Conservation (phyloP, 2,113 vertebrate genomes). For the Pampusana beccarii region DNA sequence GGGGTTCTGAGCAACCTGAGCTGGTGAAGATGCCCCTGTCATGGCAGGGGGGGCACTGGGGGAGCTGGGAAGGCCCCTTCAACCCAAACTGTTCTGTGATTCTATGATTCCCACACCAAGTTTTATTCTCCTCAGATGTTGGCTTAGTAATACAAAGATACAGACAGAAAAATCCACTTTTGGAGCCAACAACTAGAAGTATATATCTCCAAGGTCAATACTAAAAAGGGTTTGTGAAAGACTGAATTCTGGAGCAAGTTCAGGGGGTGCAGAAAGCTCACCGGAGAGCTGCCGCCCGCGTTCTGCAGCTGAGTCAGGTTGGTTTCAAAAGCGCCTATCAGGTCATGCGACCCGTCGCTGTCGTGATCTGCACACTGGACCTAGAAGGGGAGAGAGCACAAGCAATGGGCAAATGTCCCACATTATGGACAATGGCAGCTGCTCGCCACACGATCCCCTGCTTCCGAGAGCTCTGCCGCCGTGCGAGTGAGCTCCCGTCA, state of each 20-base stretch:
- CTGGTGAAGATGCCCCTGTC: too few species aligned
- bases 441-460: conserved; percentile 43
- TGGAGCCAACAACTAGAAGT: background rate
- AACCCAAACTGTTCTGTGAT: too few species aligned
- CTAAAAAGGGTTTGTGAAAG: background rate
- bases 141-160: background rate
- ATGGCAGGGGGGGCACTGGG: too few species aligned
- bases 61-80: too few species aligned
- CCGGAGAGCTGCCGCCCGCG: conserved; percentile 69
- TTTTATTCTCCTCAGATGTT: background rate
- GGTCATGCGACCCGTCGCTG: conserved; percentile 89
- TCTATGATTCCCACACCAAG: too few species aligned
- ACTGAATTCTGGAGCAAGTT: background rate
- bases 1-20: too few species aligned
- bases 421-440: background rate
- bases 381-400: conserved; percentile 67
- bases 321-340: conserved; percentile 88
- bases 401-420: background rate
- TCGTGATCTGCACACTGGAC: conserved; percentile 88
- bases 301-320: conserved; percentile 83
- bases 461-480: conserved; percentile 26
- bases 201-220: background rate
- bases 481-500: conserved; percentile 43
- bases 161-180: background rate
- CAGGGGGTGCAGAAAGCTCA: conserved; percentile 66